phyloP scores from a whole-genome alignment of 2,888 invertebrate genomes.

The Melieria crassipennis region DNA sequence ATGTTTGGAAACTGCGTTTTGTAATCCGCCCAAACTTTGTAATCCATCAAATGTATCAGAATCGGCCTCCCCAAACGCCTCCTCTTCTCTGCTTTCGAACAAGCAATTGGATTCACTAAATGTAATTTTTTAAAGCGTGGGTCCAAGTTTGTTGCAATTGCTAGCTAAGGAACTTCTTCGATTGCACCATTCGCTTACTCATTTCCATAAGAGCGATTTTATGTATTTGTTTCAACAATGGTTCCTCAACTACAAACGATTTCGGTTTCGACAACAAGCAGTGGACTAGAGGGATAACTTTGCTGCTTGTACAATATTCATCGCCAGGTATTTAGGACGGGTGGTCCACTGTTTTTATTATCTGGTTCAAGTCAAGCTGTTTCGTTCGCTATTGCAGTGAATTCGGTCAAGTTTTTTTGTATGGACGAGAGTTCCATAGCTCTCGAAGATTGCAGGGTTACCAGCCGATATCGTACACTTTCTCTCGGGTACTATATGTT shows the following conservation, averaged over 20 bases:
- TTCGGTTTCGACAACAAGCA: constrained; percentile 24
- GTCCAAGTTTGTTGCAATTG: constrained; percentile 15
- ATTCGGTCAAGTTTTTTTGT: too few relatives aligned
- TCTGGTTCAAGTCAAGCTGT: too few relatives aligned
- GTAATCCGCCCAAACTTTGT: too few relatives aligned
- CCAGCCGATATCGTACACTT: too few relatives aligned
- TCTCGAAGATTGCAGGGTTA: too few relatives aligned
- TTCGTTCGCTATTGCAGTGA: too few relatives aligned
- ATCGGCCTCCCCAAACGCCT: too few relatives aligned
- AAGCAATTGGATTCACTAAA: not conserved
- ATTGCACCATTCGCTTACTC: constrained; percentile 3
- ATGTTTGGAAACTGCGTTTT: constrained; percentile 35
- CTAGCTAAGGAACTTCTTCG: constrained; percentile 12
- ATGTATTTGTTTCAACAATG: constrained; percentile 17
- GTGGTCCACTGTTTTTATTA: too few relatives aligned
- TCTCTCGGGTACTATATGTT: too few relatives aligned
- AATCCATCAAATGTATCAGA: constrained; percentile 30
- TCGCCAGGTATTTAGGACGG: constrained; percentile 20
- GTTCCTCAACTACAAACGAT: constrained; percentile 20
- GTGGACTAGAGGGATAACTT: constrained; percentile 24
- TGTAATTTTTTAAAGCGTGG: constrained; percentile 28
- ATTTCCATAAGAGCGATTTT: constrained; percentile 13
- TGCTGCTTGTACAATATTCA: constrained; percentile 26
- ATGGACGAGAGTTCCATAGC: too few relatives aligned
- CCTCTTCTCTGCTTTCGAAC: too few relatives aligned